These are phyloP conservation scores for Eumacrocentrus americanus DNA, from an alignment of 2,888 invertebrate genomes.

Conservation along the genomic window DNA sequence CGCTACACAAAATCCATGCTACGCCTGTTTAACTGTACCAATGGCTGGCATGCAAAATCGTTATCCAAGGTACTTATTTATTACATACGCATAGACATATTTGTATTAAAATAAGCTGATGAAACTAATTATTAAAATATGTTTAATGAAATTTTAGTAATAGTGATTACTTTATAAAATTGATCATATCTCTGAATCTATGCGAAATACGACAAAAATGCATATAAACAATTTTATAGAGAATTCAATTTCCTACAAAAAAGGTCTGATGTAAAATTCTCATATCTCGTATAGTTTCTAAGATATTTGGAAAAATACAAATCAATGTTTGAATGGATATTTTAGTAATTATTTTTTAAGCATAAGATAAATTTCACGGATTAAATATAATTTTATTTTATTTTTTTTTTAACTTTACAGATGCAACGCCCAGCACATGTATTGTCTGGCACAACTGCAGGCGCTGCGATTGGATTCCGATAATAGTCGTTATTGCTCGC, in stretches of 20 bases:
- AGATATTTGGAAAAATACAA: too few relatives aligned
- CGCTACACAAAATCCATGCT: conserved; percentile 55
- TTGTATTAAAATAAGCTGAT: not conserved
- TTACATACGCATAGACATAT: not conserved
- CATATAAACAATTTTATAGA: too few relatives aligned
- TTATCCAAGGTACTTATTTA: conserved; percentile 51
- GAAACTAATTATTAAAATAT: too few relatives aligned
- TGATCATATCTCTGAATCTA: too few relatives aligned
- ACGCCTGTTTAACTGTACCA: conserved; percentile 56
- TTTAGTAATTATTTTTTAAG: not conserved
- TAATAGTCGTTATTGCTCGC: conserved; percentile 63
- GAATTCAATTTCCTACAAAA: too few relatives aligned
- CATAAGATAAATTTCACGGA: not conserved
- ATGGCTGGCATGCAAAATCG: conserved; percentile 55
- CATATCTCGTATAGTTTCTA: too few relatives aligned
- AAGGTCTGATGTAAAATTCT: too few relatives aligned
- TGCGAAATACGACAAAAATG: too few relatives aligned
- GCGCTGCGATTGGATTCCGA: conserved; percentile 63
- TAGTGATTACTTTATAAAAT: too few relatives aligned
- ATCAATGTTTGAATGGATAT: not conserved
- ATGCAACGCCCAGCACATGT: conserved; percentile 55
- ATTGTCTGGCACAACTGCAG: conserved; percentile 63
- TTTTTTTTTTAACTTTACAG: conserved; percentile 34
- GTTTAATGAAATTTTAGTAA: too few relatives aligned
- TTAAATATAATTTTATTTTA: conserved; percentile 14